phyloP scores from a whole-genome alignment of 2,113 vertebrate genomes.

The Cavia porcellus region DNA sequence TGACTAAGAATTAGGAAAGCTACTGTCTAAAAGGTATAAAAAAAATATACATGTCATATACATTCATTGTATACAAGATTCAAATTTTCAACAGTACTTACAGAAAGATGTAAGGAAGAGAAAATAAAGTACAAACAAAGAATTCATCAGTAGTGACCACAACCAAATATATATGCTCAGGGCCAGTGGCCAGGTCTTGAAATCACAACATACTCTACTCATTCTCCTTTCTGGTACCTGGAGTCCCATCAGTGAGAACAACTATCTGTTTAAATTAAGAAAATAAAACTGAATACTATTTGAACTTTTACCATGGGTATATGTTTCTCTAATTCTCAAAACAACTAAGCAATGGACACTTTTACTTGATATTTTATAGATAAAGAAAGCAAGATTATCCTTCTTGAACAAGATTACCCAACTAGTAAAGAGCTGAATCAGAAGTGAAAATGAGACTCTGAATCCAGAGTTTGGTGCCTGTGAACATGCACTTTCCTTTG shows the following conservation, averaged over 20 bases:
- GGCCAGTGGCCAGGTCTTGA: not conserved
- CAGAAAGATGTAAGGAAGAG: not conserved
- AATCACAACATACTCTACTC: not conserved
- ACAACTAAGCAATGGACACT: not conserved
- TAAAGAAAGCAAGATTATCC: not conserved
- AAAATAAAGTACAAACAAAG: not conserved
- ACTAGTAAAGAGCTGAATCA: not conserved
- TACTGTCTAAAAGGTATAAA: not conserved
- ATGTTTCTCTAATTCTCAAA: constrained; percentile 20
- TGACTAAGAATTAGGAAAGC: constrained; percentile 3
- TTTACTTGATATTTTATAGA: not conserved
- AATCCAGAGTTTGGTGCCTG: not conserved
- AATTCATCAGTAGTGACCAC: not conserved
- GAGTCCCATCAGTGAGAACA: not conserved
- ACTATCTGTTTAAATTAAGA: not conserved
- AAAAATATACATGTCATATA: not conserved
- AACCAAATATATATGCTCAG: not conserved
- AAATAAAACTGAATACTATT: not conserved
- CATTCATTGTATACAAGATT: not conserved
- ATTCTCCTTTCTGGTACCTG: not conserved
- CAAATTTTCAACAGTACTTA: not conserved
- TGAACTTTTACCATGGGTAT: not conserved
- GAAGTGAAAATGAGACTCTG: not conserved
- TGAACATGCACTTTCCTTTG: not conserved
- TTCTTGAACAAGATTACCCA: not conserved